Percentiles rank a stretch among this genome's conserved stretches.
These are phyloP conservation scores for Lagenorhynchus albirostris DNA, from an alignment of 2,113 vertebrate species.

Conservation along the genomic window DNA sequence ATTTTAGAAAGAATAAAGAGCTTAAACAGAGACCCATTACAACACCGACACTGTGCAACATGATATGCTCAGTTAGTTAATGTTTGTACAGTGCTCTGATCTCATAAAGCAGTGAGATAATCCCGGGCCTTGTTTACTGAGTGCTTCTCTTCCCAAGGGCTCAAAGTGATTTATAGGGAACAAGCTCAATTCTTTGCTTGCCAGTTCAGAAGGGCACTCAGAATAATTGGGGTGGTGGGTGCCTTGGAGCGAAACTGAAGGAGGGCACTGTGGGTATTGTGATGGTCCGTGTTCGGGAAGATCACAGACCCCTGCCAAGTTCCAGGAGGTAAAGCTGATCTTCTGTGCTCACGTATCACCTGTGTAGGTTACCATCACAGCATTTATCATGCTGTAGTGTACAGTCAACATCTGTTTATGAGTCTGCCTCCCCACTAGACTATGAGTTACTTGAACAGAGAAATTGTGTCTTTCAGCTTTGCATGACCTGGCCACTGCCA, in stretches of 20 bases:
- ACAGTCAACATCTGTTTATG: neutral
- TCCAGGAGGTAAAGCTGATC: neutral
- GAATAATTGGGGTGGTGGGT: neutral
- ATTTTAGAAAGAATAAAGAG: slow-evolving; percentile 37
- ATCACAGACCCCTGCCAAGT: neutral
- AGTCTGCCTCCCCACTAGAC: neutral
- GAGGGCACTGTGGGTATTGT: neutral
- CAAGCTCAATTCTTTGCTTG: neutral
- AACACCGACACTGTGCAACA: neutral
- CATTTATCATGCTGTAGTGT: neutral
- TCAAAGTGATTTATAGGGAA: neutral
- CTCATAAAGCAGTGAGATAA: slow-evolving; percentile 36
- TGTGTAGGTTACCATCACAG: neutral
- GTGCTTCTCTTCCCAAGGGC: slow-evolving; percentile 17
- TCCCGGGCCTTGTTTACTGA: slow-evolving; percentile 42
- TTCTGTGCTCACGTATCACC: neutral
- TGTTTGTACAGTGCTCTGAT: slow-evolving; percentile 60
- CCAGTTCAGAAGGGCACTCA: neutral
- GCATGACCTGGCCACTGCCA: neutral
- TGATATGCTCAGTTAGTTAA: slow-evolving; percentile 42
- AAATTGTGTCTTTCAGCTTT: neutral
- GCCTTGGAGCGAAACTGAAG: neutral
- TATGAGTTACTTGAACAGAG: neutral
- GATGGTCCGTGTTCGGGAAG: fast-evolving
- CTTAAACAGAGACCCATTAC: neutral